phyloP scores from a whole-genome alignment of 2,888 invertebrate genomes.

The Acleris emargana region DNA sequence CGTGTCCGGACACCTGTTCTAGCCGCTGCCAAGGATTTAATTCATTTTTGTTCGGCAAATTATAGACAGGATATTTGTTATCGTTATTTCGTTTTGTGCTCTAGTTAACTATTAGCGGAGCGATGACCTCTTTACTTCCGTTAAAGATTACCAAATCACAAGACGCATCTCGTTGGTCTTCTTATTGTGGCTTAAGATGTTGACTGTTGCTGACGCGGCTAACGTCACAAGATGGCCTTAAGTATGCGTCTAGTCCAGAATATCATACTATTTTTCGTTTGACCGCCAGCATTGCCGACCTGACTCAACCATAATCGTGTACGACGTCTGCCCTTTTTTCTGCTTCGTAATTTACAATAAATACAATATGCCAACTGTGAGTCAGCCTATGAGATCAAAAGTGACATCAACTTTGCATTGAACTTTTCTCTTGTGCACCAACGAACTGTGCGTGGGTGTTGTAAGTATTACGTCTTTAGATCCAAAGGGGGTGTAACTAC shows the following conservation, averaged over 20 bases:
- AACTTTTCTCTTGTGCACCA: constrained; percentile 32
- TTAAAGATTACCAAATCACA: not conserved
- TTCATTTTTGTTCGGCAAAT: constrained; percentile 10
- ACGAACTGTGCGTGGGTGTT: constrained; percentile 29
- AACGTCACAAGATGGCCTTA: not conserved
- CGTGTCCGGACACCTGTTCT: constrained; percentile 47
- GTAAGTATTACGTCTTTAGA: constrained; percentile 5
- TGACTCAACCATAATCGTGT: not conserved
- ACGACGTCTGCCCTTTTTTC: constrained; percentile 2
- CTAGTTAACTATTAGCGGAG: not conserved
- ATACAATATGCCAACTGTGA: constrained; percentile 31
- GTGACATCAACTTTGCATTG: constrained; percentile 39
- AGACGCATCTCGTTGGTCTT: not conserved
- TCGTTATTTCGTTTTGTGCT: constrained; percentile 5
- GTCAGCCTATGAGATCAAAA: constrained; percentile 39
- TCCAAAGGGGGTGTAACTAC: constrained; percentile 15
- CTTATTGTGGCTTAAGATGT: not conserved
- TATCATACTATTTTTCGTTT: not conserved
- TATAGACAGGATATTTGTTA: constrained; percentile 2
- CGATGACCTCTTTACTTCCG: not conserved
- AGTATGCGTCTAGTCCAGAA: not conserved
- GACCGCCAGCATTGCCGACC: not conserved
- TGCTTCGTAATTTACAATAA: constrained; percentile 1
- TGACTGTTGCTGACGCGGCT: too few relatives aligned
- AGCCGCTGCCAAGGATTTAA: constrained; percentile 42